Base-by-base conservation (phyloP, 2,797 vertebrate genomes). In the Micropoecilia bifurca region DNA sequence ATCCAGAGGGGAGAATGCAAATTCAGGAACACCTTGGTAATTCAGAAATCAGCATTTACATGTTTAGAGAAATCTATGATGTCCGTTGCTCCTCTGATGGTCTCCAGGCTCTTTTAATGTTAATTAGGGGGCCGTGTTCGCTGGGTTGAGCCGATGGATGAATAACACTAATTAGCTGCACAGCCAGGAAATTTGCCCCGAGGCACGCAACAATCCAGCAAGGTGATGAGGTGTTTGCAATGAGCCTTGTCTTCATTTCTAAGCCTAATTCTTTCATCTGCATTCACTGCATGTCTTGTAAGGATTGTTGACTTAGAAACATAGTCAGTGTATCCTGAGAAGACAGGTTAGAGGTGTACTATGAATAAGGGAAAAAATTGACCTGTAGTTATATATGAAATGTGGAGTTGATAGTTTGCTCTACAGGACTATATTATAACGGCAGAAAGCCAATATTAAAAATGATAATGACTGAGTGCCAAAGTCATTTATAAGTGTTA, bases 91-190 rank as follows among this genome's bases (percentile, higher is more conserved):
- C 33, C 77, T 73, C 78, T 85, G 59, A 77, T 75, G 82, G 76
- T 80, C 85, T 88, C 82, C 72, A 88, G 46, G 85, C 81, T 88
- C 53, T 76, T 85, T 87, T 83, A 85, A 86, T 89, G 84, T 90
- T 91, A 93, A 95, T 95, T 90, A 91, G 76, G 30, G 22, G 57
- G 6, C 80, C 83, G 71, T 86, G 78, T 84, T 87, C 73, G 82
- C 84, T 90, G 88, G 85, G 89, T 92, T 92, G 85, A 90, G 89
- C 72, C 72, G 74, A 90, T 90, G 86, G 83, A 89, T 90, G 78
- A 92, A 87, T 88, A 92, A 90, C 89, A 87, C 84, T 92, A 94
- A 95, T 95, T 92, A 94, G 91, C 88, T 75, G 81, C 82, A 89
- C 84, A 88, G 83, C 77, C 76, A 82, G 80, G 80, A 91, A 88